Percentiles rank a stretch among this genome's conserved stretches.
These are phyloP conservation scores for Archips xylosteana DNA, from an alignment of 2,888 invertebrate genomes.

Conservation along the genomic window DNA sequence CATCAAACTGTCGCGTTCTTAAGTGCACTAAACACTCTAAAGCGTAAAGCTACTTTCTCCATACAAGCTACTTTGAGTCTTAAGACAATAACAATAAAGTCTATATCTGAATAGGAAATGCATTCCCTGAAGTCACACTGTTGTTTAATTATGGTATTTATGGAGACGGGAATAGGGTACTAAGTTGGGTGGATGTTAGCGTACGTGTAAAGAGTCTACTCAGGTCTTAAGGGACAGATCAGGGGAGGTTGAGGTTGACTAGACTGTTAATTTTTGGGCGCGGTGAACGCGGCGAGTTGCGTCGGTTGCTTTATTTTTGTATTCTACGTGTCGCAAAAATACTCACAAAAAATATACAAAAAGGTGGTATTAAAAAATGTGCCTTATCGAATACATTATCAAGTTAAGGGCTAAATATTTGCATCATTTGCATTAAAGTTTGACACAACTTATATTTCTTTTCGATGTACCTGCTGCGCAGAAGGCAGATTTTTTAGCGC, in stretches of 20 bases:
- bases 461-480: too few species aligned
- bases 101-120: background rate
- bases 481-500: too few species aligned
- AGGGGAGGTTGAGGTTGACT: constrained; percentile 15
- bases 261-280: constrained; percentile 19
- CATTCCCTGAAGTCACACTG: background rate
- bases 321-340: background rate
- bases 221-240: constrained; percentile 16
- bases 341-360: too few species aligned
- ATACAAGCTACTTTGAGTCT: constrained; percentile 10
- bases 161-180: constrained; percentile 14
- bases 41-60: background rate
- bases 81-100: background rate
- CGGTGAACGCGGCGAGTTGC: background rate
- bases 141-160: constrained; percentile 12
- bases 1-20: constrained; percentile 3
- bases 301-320: background rate
- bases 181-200: background rate
- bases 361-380: too few species aligned
- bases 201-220: constrained; percentile 22
- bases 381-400: too few species aligned
- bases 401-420: too few species aligned
- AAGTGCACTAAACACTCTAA: constrained; percentile 32
- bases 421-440: too few species aligned
- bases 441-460: too few species aligned